Conservation (phyloP, 64 coral and sea anemone species). For the Porites lutea region DNA sequence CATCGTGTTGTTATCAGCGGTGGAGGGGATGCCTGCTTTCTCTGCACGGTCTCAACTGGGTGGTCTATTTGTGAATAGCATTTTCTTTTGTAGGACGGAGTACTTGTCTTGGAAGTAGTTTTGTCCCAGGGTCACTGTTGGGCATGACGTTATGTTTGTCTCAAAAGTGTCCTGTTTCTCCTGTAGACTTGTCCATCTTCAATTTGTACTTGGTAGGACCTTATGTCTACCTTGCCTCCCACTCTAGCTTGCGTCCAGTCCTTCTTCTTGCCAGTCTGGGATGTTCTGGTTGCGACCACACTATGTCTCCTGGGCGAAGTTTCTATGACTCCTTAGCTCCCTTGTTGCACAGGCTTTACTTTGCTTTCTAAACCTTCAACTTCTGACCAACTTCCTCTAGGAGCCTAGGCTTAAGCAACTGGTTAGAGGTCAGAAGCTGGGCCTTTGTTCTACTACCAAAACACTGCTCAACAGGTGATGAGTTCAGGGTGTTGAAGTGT, state of each 20-base stretch:
- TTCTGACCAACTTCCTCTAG: neutral
- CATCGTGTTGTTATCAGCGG: neutral
- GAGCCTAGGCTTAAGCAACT: neutral
- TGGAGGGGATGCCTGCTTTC: neutral
- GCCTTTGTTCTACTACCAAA: constrained; percentile 47
- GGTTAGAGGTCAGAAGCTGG: constrained; percentile 43
- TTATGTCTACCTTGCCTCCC: constrained; percentile 41
- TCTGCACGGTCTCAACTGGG: neutral
- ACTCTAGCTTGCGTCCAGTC: constrained; percentile 4
- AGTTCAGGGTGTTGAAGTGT: constrained; percentile 38
- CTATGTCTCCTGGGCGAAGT: constrained; percentile 28
- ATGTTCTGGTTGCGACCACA: constrained; percentile 5
- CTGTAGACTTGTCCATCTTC: constrained; percentile 45
- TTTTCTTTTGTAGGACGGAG: too few relatives aligned
- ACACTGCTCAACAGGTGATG: constrained; percentile 43
- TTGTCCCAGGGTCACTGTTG: neutral
- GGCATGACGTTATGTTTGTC: neutral
- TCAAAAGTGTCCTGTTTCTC: constrained; percentile 35
- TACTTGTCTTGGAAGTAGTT: neutral
- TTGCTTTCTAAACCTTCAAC: neutral
- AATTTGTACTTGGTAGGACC: constrained; percentile 39
- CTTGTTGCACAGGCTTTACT: constrained; percentile 7
- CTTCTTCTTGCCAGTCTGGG: neutral
- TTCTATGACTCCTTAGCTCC: constrained; percentile 30
- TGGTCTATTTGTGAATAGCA: neutral